Conservation (phyloP, 92 coral and sea anemone species). For the Phenganax marumi region DNA sequence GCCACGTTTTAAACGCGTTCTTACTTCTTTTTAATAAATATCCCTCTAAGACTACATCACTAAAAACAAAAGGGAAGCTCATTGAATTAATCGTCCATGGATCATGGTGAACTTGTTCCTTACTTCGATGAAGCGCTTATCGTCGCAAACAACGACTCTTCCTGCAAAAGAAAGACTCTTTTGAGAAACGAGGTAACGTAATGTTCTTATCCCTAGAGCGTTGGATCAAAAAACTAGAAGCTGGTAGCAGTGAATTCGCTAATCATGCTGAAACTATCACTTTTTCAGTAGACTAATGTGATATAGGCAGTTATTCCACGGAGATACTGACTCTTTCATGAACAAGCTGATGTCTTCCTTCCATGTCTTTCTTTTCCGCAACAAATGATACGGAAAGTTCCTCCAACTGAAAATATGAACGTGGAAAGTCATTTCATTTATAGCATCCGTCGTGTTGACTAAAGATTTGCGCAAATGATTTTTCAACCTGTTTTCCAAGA, state of each 20-base stretch:
- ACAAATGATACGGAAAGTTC: conserved; percentile 71
- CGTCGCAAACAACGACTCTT: conserved; percentile 19
- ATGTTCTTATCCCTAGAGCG: background rate
- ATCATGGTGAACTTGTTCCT: background rate
- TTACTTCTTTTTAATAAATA: conserved; percentile 94
- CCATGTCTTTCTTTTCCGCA: conserved; percentile 95
- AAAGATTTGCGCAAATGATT: background rate
- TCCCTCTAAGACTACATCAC: conserved; percentile 96
- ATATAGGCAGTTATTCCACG: background rate
- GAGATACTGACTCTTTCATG: conserved; percentile 66
- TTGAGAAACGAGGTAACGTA: background rate
- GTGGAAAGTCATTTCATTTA: background rate
- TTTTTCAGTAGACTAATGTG: too few species aligned
- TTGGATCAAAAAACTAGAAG: too few species aligned
- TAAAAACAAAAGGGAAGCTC: conserved; percentile 4
- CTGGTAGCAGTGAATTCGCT: too few species aligned
- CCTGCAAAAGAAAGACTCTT: conserved; percentile 8
- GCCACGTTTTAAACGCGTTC: conserved; percentile 98
- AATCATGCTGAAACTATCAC: too few species aligned
- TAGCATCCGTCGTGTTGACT: background rate
- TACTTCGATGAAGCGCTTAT: conserved; percentile 32
- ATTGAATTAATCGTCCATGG: background rate
- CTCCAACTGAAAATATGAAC: conserved; percentile 59
- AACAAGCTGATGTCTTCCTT: conserved; percentile 88
- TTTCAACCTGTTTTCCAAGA: conserved; percentile 72